These are phyloP conservation scores for Ischnus inquisitorius DNA, from an alignment of 2,888 invertebrate genomes.

Conservation along the genomic window DNA sequence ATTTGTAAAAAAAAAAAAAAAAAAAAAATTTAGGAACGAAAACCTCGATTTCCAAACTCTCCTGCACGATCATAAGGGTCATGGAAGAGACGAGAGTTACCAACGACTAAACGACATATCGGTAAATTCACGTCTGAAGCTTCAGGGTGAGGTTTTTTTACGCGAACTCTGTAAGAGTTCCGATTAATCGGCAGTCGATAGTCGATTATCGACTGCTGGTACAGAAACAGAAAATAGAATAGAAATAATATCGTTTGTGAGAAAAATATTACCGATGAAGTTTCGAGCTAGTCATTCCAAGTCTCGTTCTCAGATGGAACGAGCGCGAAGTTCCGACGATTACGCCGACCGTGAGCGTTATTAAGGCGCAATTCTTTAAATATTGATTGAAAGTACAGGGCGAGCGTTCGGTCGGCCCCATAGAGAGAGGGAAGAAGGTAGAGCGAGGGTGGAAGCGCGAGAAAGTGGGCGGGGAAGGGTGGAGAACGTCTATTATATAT, in stretches of 20 bases:
- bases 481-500: slow-evolving; percentile 83
- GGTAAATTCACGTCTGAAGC: background rate
- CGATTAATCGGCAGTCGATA: background rate
- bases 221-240: background rate
- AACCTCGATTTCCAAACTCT: background rate
- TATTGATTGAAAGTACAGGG: slow-evolving; percentile 83
- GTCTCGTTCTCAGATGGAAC: slow-evolving; percentile 54
- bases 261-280: background rate
- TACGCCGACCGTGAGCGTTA: slow-evolving; percentile 79
- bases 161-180: background rate
- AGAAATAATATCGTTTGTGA: background rate
- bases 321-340: slow-evolving; percentile 70
- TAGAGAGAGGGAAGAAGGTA: slow-evolving; percentile 69
- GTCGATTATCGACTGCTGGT: background rate
- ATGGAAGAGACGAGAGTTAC: background rate
- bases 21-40: no score
- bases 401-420: slow-evolving; percentile 69
- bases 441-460: slow-evolving; percentile 77
- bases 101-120: background rate
- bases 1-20: background rate
- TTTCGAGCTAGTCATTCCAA: slow-evolving; percentile 21
- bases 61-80: background rate
- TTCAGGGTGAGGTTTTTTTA: background rate
- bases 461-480: slow-evolving; percentile 76
- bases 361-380: slow-evolving; percentile 85